Evolutionary conservation across 2,113 vertebrate species (phyloP).

Genomic region (Lipophrys pholis): DNA sequence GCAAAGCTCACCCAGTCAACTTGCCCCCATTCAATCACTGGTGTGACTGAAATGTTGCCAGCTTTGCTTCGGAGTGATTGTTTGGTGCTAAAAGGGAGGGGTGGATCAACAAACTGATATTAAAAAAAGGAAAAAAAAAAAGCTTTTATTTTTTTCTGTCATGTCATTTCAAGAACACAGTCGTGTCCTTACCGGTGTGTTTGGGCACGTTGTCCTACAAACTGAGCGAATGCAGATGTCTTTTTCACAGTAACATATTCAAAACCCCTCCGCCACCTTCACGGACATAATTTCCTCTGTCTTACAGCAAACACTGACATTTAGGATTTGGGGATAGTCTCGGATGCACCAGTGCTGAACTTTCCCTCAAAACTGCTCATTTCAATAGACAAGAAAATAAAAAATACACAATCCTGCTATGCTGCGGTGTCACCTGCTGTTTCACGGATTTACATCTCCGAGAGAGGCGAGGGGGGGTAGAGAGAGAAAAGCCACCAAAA

Average conservation of each 20-base stretch:
- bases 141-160: too few relatives aligned
- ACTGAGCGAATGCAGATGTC: slow-evolving; percentile 12
- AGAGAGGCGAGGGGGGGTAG: neutral
- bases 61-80: too few relatives aligned
- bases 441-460: slow-evolving; percentile 49
- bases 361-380: slow-evolving; percentile 27
- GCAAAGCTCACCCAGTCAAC: too few relatives aligned
- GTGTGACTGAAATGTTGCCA: too few relatives aligned
- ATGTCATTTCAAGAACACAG: too few relatives aligned
- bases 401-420: slow-evolving; percentile 38
- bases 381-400: slow-evolving; percentile 39
- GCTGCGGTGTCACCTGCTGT: slow-evolving; percentile 54
- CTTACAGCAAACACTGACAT: neutral
- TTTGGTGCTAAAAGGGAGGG: too few relatives aligned
- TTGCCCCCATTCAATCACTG: too few relatives aligned
- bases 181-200: too few relatives aligned
- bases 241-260: neutral
- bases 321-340: slow-evolving; percentile 17
- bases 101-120: too few relatives aligned
- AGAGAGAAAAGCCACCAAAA: too few relatives aligned
- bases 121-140: too few relatives aligned
- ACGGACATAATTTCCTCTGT: slow-evolving; percentile 3
- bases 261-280: neutral
- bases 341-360: slow-evolving; percentile 37
- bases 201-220: neutral